phyloP scores from a whole-genome alignment of 2,888 invertebrate species.

The Drosophila birchii region DNA sequence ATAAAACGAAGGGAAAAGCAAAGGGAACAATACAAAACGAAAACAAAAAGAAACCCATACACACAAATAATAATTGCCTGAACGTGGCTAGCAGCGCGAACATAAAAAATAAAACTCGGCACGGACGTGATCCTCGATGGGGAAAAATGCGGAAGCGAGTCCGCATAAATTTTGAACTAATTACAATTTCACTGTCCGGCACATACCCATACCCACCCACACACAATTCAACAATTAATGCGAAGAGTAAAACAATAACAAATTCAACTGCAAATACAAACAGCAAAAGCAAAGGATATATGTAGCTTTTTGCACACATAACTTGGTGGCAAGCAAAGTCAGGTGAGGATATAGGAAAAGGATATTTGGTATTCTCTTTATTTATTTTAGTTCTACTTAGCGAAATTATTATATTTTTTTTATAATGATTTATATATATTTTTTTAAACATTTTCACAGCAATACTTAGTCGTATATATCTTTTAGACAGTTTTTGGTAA shows the following conservation, averaged over 20 bases:
- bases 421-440: neutral
- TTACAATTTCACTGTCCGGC: conserved; percentile 76
- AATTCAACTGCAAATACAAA: conserved; percentile 58
- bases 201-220: conserved; percentile 18
- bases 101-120: conserved; percentile 37
- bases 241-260: conserved; percentile 73
- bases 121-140: conserved; percentile 61
- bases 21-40: conserved; percentile 11
- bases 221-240: conserved; percentile 60
- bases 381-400: neutral
- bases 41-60: conserved; percentile 15
- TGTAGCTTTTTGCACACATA: neutral
- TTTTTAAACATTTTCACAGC: neutral
- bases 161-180: conserved; percentile 77
- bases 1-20: conserved; percentile 35
- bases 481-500: conserved; percentile 53
- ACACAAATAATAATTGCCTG: conserved; percentile 61
- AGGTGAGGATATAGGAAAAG: neutral
- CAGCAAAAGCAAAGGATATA: neutral
- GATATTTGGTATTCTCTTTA: neutral
- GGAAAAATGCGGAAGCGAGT: conserved; percentile 58
- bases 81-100: conserved; percentile 31
- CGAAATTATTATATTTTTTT: neutral
- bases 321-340: conserved; percentile 7
- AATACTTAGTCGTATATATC: neutral